These are phyloP conservation scores for Falcaria lacertinaria DNA, from an alignment of 2,888 invertebrate species.

Conservation along the genomic window DNA sequence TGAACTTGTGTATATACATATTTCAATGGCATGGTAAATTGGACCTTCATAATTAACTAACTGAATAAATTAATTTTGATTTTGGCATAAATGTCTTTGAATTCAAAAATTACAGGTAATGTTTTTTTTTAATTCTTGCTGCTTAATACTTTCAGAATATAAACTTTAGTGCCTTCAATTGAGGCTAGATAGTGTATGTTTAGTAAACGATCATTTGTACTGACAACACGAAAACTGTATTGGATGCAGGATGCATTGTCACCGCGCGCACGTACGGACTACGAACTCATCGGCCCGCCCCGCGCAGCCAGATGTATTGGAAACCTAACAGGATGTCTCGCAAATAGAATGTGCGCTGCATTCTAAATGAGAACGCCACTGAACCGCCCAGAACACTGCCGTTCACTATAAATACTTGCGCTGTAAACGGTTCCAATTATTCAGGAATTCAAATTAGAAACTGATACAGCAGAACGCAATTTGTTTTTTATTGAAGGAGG, in stretches of 20 bases:
- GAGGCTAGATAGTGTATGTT: constrained; percentile 3
- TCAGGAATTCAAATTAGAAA: background rate
- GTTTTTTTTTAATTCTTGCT: too few species aligned
- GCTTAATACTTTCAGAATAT: too few species aligned
- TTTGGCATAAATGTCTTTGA: too few species aligned
- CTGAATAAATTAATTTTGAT: too few species aligned
- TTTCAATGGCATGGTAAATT: too few species aligned
- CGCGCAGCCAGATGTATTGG: constrained; percentile 69
- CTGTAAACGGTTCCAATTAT: background rate
- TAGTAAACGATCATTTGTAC: constrained; percentile 12
- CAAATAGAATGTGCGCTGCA: constrained; percentile 66
- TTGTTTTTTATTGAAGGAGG: too few species aligned
- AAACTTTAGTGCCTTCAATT: constrained; percentile 37
- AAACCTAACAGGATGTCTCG: constrained; percentile 76
- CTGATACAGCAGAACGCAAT: too few species aligned
- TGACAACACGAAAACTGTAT: constrained; percentile 28
- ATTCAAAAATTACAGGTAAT: too few species aligned
- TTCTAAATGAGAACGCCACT: constrained; percentile 40
- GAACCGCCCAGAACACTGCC: constrained; percentile 23
- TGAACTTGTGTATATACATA: too few species aligned
- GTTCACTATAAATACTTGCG: constrained; percentile 3
- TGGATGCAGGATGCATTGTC: constrained; percentile 35
- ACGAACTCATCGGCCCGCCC: constrained; percentile 49
- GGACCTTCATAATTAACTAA: too few species aligned
- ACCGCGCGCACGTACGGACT: constrained; percentile 54